These are phyloP conservation scores for Nomada fabriciana DNA, from an alignment of 2,888 invertebrate genomes.

Conservation along the genomic window DNA sequence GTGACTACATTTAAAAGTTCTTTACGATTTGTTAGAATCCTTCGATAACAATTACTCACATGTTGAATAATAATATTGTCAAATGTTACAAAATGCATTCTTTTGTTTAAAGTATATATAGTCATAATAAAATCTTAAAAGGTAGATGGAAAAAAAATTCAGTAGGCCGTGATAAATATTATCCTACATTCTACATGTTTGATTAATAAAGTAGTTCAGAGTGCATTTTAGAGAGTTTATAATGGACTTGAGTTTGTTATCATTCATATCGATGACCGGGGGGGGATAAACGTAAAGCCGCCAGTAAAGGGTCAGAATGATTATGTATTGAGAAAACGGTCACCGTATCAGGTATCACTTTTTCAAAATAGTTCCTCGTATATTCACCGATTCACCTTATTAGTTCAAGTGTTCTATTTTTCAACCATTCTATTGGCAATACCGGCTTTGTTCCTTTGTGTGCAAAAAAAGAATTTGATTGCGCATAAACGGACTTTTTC, in stretches of 20 bases:
- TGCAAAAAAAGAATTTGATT: neutral
- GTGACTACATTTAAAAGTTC: too few species aligned
- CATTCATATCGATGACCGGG: constrained; percentile 70
- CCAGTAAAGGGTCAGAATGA: constrained; percentile 56
- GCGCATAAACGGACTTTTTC: neutral
- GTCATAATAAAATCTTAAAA: neutral
- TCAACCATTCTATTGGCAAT: neutral
- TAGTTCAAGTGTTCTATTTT: neutral
- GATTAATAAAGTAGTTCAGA: constrained; percentile 67
- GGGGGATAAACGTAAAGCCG: constrained; percentile 51
- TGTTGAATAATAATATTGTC: too few species aligned
- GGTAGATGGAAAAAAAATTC: neutral
- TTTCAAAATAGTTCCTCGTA: constrained; percentile 46
- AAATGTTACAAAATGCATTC: too few species aligned
- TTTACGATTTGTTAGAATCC: too few species aligned
- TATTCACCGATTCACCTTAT: neutral
- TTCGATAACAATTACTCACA: too few species aligned
- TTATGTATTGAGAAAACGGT: constrained; percentile 51
- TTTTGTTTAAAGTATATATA: too few species aligned
- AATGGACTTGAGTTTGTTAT: constrained; percentile 66
- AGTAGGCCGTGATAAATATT: neutral
- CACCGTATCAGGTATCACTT: constrained; percentile 22
- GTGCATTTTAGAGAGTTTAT: constrained; percentile 62
- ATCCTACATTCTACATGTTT: constrained; percentile 47
- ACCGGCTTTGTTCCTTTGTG: neutral